Base-by-base conservation (phyloP, 2,888 invertebrate species). In the Tenthredo scrophulariae region DNA sequence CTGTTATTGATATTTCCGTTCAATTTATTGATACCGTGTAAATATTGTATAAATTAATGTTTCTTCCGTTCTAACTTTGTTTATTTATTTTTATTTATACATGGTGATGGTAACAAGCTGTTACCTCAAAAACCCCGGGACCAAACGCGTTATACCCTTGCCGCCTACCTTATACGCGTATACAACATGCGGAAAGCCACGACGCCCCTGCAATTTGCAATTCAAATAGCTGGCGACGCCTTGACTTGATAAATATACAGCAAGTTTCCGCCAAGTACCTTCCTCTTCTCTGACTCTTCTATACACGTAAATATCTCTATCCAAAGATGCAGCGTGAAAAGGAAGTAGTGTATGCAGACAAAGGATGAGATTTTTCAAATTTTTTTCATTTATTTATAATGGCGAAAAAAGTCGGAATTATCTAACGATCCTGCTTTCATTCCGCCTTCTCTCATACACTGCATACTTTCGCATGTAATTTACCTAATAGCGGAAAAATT, bases 221-320 rank as follows among this genome's bases (percentile, higher is more conserved):
- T 83, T 83, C 83, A 83, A 83, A 83, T 83, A 33, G 5, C 33
- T n/a, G 70, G 43, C 46, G 83, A 83, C 83, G 83, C 83, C 67
- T 83, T 83, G 83, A 83, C 83, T 83, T 83, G 83, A 83, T 83
- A 83, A 67, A 83, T 83, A 80, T 80, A 80, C 67, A 70, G 83
- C 46, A 67, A 65, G 83, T 26, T 67, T 6, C 67, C 70, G 83
- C 67, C 40, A 83, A 83, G 83, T 70, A 50, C 83, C 67, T 67
- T 67, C 70, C 62, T 46, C 43, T 43, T 50, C 67, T 83, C 46
- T 33, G 37, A n/a, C 37, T 33, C 37, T 67, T 26, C 67, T 29
- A 33, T 67, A 29, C 67, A n/a, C 67, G 67, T 22, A 67, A 29
- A 54, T 67, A 67, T 67, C 13, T 67, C 29, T 29, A 67, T 67